Conservation (phyloP, 2,797 vertebrate species). For the Odontamblyopus lacepedii region DNA sequence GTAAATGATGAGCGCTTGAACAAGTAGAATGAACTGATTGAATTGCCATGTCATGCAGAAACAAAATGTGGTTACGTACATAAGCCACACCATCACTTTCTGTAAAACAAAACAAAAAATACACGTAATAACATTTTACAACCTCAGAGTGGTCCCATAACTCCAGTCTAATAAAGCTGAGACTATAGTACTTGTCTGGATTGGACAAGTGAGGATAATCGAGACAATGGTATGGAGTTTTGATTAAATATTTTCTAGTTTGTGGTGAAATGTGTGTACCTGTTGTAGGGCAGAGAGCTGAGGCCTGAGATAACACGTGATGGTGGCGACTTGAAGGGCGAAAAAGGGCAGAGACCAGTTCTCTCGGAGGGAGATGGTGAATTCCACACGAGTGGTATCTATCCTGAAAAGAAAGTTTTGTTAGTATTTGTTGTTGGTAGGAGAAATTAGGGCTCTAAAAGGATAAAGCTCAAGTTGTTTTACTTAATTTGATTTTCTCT, state of each 20-base stretch:
- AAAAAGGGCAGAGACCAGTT: slow-evolving; percentile 98
- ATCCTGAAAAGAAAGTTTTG: slow-evolving; percentile 80
- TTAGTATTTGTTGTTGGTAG: background rate
- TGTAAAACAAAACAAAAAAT: slow-evolving; percentile 52
- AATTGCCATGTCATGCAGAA: slow-evolving; percentile 98
- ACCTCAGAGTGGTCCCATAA: background rate
- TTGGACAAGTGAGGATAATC: background rate
- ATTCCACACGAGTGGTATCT: slow-evolving; percentile 96
- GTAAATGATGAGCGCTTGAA: slow-evolving; percentile 90
- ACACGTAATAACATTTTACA: background rate
- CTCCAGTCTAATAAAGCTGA: background rate
- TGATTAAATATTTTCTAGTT: slow-evolving; percentile 1
- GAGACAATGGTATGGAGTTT: background rate
- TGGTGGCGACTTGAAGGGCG: slow-evolving; percentile 87
- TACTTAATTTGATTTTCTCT: too few relatives aligned
- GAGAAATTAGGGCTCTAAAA: background rate
- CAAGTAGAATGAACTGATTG: slow-evolving; percentile 95
- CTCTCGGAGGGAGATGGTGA: slow-evolving; percentile 95
- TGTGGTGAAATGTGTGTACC: slow-evolving; percentile 64
- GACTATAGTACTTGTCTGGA: background rate
- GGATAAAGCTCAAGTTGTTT: too few relatives aligned
- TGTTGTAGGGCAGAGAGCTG: slow-evolving; percentile 82
- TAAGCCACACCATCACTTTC: slow-evolving; percentile 84
- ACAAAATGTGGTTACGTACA: slow-evolving; percentile 88
- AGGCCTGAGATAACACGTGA: slow-evolving; percentile 87